Base-by-base conservation (phyloP, 2,888 invertebrate genomes). In the Calephelis perditalis region DNA sequence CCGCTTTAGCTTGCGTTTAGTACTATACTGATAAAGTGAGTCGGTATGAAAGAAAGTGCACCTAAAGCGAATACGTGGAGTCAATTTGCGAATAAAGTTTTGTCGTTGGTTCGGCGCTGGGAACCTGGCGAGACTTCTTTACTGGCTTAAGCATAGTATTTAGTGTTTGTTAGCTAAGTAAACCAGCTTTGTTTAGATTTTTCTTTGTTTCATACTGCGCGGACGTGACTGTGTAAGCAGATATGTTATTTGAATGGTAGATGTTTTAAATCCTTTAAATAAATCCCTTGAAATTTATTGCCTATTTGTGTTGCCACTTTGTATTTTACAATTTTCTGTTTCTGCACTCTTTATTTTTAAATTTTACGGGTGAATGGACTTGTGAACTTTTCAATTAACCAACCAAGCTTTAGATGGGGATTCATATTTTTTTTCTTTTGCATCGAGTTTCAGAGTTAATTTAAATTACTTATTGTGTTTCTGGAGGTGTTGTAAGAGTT, bases 41-140 rank as follows among this genome's bases (percentile, higher is more conserved):
- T 78, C 74, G 65, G 81, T 60, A 82, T 85, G 81, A 88, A 89
- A 86, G 87, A 86, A 90, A 87, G 78, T 89, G 88, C 89, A 87
- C 79, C 83, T 86, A 81, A 82, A 85, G 86, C 89, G 86, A 84
- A 86, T 86, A 87, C 88, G 86, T 83, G 86, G 74, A 88, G 88
- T 89, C 89, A 88, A 90, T 90, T 90, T 89, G 87, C 80, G 85
- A 89, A 85, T 82, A 86, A 89, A 88, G 76, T 88, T 86, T 75
- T 72, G 74, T 78, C 79, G 84, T 86, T 83, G 81, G 81, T 78
- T 75, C 77, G 81, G 72, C 71, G 67, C 68, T 68, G 68, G 65
- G 66, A 65, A 71, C 66, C 71, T 67, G 65, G 64, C 64, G 65
- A 73, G 74, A 75, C 72, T 70, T 70, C 71, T 78, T 78, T 78